These are phyloP conservation scores for Bombus impatiens DNA, from an alignment of 1,140 invertebrate genomes.

Conservation along the genomic window DNA sequence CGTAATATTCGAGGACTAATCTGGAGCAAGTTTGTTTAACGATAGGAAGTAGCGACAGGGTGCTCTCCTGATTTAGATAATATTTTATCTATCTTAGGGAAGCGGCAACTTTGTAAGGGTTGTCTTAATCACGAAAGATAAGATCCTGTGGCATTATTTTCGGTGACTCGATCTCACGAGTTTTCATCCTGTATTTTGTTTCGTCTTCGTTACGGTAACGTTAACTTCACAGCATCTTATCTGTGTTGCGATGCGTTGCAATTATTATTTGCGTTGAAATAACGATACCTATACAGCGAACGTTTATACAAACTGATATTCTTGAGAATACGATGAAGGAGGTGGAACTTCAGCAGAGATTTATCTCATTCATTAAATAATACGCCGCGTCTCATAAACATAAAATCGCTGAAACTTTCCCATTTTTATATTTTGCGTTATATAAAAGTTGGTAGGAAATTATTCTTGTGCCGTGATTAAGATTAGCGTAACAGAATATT, in stretches of 20 bases:
- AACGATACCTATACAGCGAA: not conserved
- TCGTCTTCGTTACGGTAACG: not conserved
- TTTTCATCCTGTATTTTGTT: not conserved
- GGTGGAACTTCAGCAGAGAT: not conserved
- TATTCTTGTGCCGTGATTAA: too few species aligned
- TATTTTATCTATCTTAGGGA: conserved; percentile 7
- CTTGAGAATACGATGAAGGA: not conserved
- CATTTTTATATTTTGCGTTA: not conserved
- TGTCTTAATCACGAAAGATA: conserved; percentile 30
- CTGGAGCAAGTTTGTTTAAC: conserved; percentile 4
- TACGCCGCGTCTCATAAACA: not conserved
- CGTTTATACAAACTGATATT: not conserved
- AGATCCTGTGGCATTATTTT: conserved; percentile 43
- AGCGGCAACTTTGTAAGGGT: conserved; percentile 12
- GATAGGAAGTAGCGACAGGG: not conserved
- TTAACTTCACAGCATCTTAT: not conserved
- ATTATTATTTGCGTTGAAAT: not conserved
- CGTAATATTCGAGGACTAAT: not conserved
- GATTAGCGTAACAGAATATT: too few species aligned
- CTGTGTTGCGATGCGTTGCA: not conserved
- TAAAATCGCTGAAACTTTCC: not conserved
- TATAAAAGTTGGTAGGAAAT: too few species aligned
- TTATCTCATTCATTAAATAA: too few species aligned
- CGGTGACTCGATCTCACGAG: not conserved
- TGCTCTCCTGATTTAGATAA: conserved; percentile 19